Base-by-base conservation (phyloP, 2,797 vertebrate species). In the Ispidina picta region DNA sequence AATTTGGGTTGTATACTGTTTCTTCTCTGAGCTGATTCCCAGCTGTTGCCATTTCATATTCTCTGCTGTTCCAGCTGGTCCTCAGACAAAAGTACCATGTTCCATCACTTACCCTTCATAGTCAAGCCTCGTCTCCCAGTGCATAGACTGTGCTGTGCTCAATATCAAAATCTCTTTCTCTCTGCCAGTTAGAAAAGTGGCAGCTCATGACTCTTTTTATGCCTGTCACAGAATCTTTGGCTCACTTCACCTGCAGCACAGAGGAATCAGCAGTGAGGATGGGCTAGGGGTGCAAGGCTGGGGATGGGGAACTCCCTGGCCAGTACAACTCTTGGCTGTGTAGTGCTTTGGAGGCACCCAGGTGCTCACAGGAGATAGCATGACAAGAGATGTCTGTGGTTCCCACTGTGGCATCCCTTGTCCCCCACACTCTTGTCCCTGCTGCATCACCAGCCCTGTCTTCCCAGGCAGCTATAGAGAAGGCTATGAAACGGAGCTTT, bases 371-470 rank as follows among this genome's bases (percentile, higher is more conserved):
- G 46, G 25, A 62, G 44, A 9, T 46, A 37, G 46, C 15, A 19
- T 0, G 1, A 59, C 8, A 19, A 0, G 4, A 64, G 74, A 86
- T 0, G 0, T 15, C 59, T 17, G 46, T 0, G 3, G 28, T 69
- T 77, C 20, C 22, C 49, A 9, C 15, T 1, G 8, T 18, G 41
- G 41, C 83, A 90, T 81, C 46, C 63, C 77, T 77, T 1, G 0
- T 14, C 13, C 19, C n/a, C 15, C 25, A 51, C 48, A 51, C 9
- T 51, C 25, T 51, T 51, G 48, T 26, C 48, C 25, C 14, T 26
- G 48, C 15, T 51, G 48, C 48, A 51, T 25, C 25, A 25, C 48
- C 48, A 5, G 5, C 48, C 23, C 59, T 54, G 25, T 65, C 74
- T 84, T 51, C 84, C 9, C 35, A 3, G 12, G 66, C 62, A 77